Conservation (phyloP, 1,140 invertebrate genomes). For the Bombus soroeensis region DNA sequence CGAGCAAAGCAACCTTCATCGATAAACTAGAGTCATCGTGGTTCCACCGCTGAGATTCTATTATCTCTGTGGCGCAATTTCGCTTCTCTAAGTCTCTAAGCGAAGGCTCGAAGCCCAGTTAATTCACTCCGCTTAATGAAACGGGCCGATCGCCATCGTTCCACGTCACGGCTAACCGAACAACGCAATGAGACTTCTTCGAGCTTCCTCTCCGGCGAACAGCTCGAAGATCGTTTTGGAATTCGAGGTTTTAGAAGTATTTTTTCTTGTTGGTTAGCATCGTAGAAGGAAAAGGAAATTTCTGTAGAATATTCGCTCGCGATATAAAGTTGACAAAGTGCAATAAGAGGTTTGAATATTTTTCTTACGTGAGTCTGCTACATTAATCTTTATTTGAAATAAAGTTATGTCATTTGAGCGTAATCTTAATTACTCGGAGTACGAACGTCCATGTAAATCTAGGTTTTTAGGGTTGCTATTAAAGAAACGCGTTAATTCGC, state of each 20-base stretch:
- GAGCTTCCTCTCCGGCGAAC: neutral
- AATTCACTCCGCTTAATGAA: constrained; percentile 28
- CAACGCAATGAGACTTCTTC: neutral
- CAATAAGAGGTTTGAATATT: too few relatives aligned
- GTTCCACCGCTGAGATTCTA: neutral
- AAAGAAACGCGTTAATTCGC: too few relatives aligned
- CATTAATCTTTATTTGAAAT: too few relatives aligned
- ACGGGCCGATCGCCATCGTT: constrained; percentile 10
- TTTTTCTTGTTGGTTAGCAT: neutral
- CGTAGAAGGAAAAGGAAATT: too few relatives aligned
- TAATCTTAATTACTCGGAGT: too few relatives aligned
- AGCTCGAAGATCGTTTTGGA: neutral
- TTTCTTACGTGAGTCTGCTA: too few relatives aligned
- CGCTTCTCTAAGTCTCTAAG: neutral
- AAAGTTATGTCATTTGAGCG: too few relatives aligned
- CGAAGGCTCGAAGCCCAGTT: neutral
- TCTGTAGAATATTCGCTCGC: too few relatives aligned
- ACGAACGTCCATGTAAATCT: too few relatives aligned
- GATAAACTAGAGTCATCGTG: neutral
- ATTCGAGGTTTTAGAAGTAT: neutral
- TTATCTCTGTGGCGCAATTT: constrained; percentile 1
- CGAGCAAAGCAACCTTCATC: neutral
- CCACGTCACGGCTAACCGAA: constrained; percentile 14
- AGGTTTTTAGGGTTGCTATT: too few relatives aligned
- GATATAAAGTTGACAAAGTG: too few relatives aligned